Conservation (phyloP, 2,888 invertebrate genomes). For the Sphaeridia pumilis region DNA sequence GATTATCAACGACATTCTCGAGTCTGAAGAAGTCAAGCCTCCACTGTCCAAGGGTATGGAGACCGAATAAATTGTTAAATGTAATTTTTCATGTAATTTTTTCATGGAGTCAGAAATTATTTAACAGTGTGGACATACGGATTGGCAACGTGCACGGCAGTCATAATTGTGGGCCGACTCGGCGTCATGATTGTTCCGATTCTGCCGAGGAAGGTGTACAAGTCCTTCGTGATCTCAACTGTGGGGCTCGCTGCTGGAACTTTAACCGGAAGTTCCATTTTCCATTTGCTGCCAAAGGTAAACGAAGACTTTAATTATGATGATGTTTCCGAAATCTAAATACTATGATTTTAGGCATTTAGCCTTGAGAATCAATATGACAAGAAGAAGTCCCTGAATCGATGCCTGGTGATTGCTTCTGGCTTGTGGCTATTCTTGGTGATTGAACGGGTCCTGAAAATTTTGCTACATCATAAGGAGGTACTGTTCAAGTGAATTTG, state of each 20-base stretch:
- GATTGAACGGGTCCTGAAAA: slow-evolving; percentile 47
- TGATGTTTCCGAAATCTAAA: background rate
- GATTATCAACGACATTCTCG: background rate
- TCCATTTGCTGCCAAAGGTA: slow-evolving; percentile 12
- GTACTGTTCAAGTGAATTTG: slow-evolving; percentile 25
- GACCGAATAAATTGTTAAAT: background rate
- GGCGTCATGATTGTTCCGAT: slow-evolving; percentile 9
- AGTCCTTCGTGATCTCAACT: slow-evolving; percentile 10
- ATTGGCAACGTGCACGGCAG: slow-evolving; percentile 3
- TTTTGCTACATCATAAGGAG: slow-evolving; percentile 41
- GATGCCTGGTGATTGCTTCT: slow-evolving; percentile 43
- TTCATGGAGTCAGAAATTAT: background rate
- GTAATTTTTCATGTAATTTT: background rate
- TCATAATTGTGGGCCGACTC: slow-evolving; percentile 7
- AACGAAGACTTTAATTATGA: background rate
- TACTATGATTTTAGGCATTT: slow-evolving; percentile 6
- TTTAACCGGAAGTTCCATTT: slow-evolving; percentile 10
- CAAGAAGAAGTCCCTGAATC: slow-evolving; percentile 34
- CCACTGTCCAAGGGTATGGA: slow-evolving; percentile 1
- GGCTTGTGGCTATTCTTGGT: slow-evolving; percentile 51
- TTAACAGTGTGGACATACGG: slow-evolving; percentile 10
- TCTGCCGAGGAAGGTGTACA: slow-evolving; percentile 8
- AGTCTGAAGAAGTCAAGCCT: background rate
- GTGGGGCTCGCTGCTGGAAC: slow-evolving; percentile 14
- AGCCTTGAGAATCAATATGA: slow-evolving; percentile 11